phyloP scores from a whole-genome alignment of 2,113 vertebrate genomes.

The Mastomys natalensis region DNA sequence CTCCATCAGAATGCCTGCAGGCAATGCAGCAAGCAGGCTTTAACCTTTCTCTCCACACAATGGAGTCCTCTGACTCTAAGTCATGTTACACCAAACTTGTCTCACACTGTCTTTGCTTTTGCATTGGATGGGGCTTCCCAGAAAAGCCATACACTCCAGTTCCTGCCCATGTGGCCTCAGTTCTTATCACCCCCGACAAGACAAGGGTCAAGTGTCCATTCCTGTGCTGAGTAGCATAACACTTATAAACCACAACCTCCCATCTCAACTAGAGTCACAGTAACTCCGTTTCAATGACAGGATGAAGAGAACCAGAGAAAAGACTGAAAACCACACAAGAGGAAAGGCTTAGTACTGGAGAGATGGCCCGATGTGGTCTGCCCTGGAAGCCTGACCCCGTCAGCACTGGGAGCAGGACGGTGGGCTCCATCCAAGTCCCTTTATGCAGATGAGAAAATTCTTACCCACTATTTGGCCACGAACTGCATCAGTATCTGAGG shows the following conservation, averaged over 20 bases:
- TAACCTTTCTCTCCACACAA: not conserved
- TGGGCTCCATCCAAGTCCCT: constrained; percentile 60
- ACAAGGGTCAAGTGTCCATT: not conserved
- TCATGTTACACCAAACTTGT: not conserved
- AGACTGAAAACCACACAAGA: constrained; percentile 8
- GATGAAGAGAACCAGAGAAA: constrained; percentile 21
- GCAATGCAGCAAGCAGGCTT: not conserved
- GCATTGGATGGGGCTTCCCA: not conserved
- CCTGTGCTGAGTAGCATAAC: not conserved
- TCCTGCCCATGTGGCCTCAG: not conserved
- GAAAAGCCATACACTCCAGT: not conserved
- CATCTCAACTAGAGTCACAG: not conserved
- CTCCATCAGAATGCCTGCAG: not conserved
- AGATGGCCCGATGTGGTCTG: constrained; percentile 15
- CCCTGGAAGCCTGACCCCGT: not conserved
- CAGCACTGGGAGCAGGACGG: not conserved
- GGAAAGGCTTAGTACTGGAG: not conserved
- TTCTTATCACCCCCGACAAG: not conserved
- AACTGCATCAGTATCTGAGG: constrained; percentile 97
- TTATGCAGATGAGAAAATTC: constrained; percentile 86
- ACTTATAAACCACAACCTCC: not conserved
- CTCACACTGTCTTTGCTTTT: not conserved
- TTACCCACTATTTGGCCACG: constrained; percentile 99
- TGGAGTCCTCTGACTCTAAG: not conserved
- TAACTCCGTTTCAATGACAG: constrained; percentile 41